These are phyloP conservation scores for Chymomyza fuscimana DNA, from an alignment of 2,888 invertebrate genomes.

Conservation along the genomic window DNA sequence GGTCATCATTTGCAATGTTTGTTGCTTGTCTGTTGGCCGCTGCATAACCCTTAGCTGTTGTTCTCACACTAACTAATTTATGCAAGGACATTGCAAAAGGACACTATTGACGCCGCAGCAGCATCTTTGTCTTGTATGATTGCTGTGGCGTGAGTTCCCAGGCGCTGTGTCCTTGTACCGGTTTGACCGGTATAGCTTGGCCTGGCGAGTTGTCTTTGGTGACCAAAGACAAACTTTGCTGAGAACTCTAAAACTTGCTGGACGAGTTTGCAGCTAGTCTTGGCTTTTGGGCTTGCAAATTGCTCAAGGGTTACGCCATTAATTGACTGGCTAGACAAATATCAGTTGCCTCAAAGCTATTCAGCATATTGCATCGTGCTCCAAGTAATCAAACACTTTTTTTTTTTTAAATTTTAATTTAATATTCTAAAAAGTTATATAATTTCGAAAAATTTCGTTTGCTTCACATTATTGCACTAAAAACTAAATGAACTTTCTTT, in stretches of 20 bases:
- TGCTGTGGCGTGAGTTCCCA: conserved; percentile 61
- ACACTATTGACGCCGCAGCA: conserved; percentile 53
- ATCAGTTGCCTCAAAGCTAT: not conserved
- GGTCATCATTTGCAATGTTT: conserved; percentile 48
- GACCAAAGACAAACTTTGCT: conserved; percentile 58
- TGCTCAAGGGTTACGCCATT: conserved; percentile 46
- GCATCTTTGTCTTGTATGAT: conserved; percentile 20
- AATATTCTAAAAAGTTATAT: conserved; percentile 60
- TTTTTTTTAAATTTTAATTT: conserved; percentile 51
- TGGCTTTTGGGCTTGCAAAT: conserved; percentile 30
- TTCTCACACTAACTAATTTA: conserved; percentile 73
- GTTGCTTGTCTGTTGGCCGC: conserved; percentile 16
- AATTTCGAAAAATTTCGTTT: conserved; percentile 25
- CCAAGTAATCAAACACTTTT: not conserved
- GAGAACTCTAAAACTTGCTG: conserved; percentile 50
- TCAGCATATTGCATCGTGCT: not conserved
- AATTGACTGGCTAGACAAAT: conserved; percentile 34
- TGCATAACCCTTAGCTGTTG: conserved; percentile 53
- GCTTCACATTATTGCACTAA: conserved; percentile 26
- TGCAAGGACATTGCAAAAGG: conserved; percentile 78
- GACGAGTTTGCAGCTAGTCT: not conserved
- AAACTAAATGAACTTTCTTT: not conserved
- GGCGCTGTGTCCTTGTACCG: conserved; percentile 60
- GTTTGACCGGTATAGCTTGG: conserved; percentile 70
- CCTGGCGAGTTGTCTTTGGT: conserved; percentile 57